Conservation (phyloP, 2,113 vertebrate genomes). For the Corythaeola cristata region DNA sequence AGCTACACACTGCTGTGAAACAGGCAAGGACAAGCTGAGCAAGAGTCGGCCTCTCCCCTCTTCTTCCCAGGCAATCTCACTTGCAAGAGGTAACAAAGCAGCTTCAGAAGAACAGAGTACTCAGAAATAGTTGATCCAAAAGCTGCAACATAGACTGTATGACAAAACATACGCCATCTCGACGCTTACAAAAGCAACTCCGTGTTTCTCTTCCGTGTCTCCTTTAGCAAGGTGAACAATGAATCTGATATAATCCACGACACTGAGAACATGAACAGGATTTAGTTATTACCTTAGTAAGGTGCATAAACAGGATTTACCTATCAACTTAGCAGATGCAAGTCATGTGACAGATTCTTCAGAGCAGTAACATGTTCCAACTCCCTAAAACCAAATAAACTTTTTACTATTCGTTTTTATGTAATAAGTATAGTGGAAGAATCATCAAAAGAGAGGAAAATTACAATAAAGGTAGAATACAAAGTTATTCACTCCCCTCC, state of each 20-base stretch:
- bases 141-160: rapidly evolving
- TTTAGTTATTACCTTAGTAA: background rate
- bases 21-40: background rate
- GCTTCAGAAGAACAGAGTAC: background rate
- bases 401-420: background rate
- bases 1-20: rapidly evolving
- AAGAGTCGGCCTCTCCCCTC: background rate
- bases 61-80: background rate
- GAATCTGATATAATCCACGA: background rate
- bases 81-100: background rate
- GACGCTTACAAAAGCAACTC: background rate
- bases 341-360: background rate
- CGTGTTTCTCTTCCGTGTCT: background rate
- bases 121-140: background rate
- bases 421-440: background rate
- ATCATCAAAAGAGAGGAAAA: background rate
- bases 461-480: background rate
- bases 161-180: background rate
- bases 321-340: background rate
- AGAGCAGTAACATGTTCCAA: background rate
- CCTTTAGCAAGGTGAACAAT: background rate
- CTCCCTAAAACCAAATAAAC: background rate
- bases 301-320: constrained; percentile 31
- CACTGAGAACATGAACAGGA: background rate
- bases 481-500: background rate